These are phyloP conservation scores for Dallia pectoralis DNA, from an alignment of 2,797 vertebrate genomes.

Conservation along the genomic window DNA sequence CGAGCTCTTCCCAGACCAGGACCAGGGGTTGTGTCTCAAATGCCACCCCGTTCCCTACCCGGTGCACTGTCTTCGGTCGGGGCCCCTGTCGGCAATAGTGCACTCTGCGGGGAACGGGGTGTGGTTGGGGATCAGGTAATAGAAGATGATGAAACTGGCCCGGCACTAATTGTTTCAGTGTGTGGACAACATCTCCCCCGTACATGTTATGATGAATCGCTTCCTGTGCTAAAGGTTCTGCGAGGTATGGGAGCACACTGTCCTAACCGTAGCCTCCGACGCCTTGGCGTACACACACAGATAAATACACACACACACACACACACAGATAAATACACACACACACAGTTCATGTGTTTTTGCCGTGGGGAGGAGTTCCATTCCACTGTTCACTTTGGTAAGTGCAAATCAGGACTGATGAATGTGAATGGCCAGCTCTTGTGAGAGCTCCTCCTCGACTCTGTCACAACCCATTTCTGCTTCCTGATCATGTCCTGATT, in stretches of 20 bases:
- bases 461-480: constrained; percentile 5
- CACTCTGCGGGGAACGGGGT: neutral
- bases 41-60: neutral
- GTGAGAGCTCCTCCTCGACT: constrained; percentile 18
- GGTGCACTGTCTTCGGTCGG: neutral
- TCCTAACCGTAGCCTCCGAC: constrained; percentile 3
- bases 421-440: constrained; percentile 26
- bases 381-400: neutral
- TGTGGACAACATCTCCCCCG: constrained; percentile 79
- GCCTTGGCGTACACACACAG: neutral
- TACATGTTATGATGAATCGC: constrained; percentile 81
- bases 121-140: constrained; percentile 71
- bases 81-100: neutral
- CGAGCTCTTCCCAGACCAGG: constrained; percentile 40
- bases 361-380: neutral
- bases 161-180: constrained; percentile 89
- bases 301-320: neutral
- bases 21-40: neutral
- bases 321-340: neutral
- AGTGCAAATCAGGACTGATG: constrained; percentile 46
- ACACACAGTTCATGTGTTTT: neutral
- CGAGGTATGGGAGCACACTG: constrained; percentile 74
- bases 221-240: constrained; percentile 87
- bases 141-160: constrained; percentile 87
- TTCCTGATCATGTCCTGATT: constrained; percentile 20